Evolutionary conservation across 2,113 vertebrate species (phyloP).

Genomic region (Murina feae): DNA sequence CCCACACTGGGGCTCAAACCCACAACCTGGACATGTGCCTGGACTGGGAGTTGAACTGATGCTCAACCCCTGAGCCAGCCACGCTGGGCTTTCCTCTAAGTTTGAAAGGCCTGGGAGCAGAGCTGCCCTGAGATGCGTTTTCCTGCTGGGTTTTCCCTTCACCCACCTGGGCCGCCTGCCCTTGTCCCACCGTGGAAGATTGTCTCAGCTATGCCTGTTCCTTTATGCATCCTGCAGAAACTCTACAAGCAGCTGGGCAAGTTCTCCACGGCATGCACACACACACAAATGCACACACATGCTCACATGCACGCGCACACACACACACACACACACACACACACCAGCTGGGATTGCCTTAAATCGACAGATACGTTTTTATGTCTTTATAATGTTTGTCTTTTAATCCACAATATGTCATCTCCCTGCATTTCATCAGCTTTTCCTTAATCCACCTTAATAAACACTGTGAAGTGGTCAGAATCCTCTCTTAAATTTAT

Average conservation of each 20-base stretch:
- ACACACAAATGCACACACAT: rapidly evolving
- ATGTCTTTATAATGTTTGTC: background rate
- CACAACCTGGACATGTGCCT: no score
- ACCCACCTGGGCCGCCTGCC: rapidly evolving
- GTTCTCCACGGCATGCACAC: rapidly evolving
- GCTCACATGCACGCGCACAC: no score
- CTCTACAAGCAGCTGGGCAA: background rate
- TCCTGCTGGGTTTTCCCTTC: no score
- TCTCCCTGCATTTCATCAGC: background rate
- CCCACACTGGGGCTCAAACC: no score
- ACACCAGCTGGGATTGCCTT: rapidly evolving
- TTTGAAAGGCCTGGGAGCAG: background rate
- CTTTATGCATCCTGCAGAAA: no score
- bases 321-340: no score
- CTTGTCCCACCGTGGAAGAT: rapidly evolving
- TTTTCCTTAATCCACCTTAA: background rate
- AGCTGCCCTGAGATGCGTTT: rapidly evolving
- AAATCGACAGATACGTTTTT: background rate
- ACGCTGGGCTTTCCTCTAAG: background rate
- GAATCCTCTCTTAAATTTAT: background rate
- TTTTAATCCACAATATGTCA: background rate
- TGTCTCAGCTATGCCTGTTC: rapidly evolving
- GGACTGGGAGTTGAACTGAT: no score
- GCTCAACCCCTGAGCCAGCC: no score
- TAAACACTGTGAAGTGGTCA: background rate